Base-by-base conservation (phyloP, 2,888 invertebrate genomes). In the Allacma fusca region DNA sequence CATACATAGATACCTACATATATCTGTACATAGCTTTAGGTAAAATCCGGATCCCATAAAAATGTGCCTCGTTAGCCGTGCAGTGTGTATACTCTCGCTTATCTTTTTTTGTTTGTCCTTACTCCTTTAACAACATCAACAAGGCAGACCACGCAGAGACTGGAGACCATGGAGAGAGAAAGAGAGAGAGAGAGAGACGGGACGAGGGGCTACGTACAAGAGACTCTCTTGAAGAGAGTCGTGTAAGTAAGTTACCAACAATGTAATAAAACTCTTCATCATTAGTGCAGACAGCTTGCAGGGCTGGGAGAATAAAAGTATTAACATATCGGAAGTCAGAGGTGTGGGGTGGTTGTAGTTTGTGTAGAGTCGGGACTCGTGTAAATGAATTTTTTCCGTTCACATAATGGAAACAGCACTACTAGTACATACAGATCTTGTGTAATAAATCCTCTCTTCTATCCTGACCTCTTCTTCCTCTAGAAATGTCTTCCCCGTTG, bases 11-110 rank as follows among this genome's bases (percentile, higher is more conserved):
- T 34, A 9, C 34, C 34, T 44, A 26, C 21, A 59, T 26, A 24
- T 57, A 19, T 19, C 29, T 72, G 67, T 40, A 78, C 44, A 64
- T 75, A 44, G 75, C 76, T 79, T 69, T 77, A 81, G 78, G 79
- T 78, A 76, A 81, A 79, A 77, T 79, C 78, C 80, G 79, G 78
- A 78, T 79, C 78, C 74, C 78, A 79, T 80, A 79, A 78, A 77
- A 79, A 80, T 76, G 67, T 72, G 70, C 75, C 80, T 80, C 78
- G 81, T 81, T 80, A 80, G 80, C 77, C 75, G 50, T 64, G 44
- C 57, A 4, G 5, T 5, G 57, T 21, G 7, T 57, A 19, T 62
- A 9, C 26, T 62, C 71, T 72, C 72, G 59, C 77, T 76, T 77
- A 80, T 78, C 76, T 40, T 68, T 76, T 74, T 78, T 76, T 74